phyloP scores from a whole-genome alignment of 2,888 invertebrate genomes.

The Byasa hedistus region DNA sequence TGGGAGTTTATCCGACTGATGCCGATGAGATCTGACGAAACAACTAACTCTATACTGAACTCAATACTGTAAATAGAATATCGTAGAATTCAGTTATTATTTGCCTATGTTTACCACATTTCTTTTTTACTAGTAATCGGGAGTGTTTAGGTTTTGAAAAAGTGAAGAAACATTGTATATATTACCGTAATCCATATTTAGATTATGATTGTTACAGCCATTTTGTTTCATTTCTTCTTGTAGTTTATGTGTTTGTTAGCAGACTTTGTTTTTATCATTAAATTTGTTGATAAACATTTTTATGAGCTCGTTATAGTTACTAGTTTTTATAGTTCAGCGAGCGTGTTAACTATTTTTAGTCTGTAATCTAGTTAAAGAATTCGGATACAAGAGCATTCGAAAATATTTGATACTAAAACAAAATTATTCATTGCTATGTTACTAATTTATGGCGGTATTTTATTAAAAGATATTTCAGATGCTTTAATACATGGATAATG shows the following conservation, averaged over 20 bases:
- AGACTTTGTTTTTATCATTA: not conserved
- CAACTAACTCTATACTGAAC: too few relatives aligned
- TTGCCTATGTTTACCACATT: too few relatives aligned
- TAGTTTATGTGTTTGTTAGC: too few relatives aligned
- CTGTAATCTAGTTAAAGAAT: conserved; percentile 4
- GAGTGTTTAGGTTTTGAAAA: not conserved
- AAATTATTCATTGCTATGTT: not conserved
- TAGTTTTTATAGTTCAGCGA: conserved; percentile 4
- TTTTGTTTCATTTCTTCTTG: not conserved
- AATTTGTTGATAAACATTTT: conserved; percentile 13
- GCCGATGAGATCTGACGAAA: too few relatives aligned
- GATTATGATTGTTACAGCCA: too few relatives aligned
- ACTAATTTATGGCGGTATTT: not conserved
- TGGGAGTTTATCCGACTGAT: too few relatives aligned
- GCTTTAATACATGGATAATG: too few relatives aligned
- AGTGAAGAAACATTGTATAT: not conserved
- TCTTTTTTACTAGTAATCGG: not conserved
- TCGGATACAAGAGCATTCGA: not conserved
- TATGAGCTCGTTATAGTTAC: not conserved
- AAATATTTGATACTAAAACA: conserved; percentile 1
- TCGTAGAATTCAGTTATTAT: too few relatives aligned
- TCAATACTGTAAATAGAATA: too few relatives aligned
- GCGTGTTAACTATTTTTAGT: conserved; percentile 5
- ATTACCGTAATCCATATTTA: not conserved
- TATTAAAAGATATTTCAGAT: too few relatives aligned